These are phyloP conservation scores for Botia almorhae DNA, from an alignment of 2,797 vertebrate genomes.

Conservation along the genomic window DNA sequence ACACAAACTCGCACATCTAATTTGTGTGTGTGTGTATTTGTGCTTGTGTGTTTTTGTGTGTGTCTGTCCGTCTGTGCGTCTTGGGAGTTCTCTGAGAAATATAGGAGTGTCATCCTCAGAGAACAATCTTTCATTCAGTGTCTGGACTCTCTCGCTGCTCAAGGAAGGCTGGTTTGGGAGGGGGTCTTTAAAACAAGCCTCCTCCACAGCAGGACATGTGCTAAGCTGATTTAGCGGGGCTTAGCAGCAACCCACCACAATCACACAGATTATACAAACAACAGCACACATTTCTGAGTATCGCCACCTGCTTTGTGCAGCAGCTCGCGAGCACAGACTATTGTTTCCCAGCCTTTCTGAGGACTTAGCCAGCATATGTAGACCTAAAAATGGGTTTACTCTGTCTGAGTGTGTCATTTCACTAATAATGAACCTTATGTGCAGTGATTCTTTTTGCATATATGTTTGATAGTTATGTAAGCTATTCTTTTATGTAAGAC, in stretches of 20 bases:
- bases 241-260: slow-evolving; percentile 77
- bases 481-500: no score
- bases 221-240: slow-evolving; percentile 81
- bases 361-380: slow-evolving; percentile 43
- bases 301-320: slow-evolving; percentile 68
- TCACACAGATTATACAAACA: slow-evolving; percentile 79
- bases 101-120: slow-evolving; percentile 42
- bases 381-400: slow-evolving; percentile 11
- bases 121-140: slow-evolving; percentile 56
- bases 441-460: not conserved
- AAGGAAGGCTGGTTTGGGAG: slow-evolving; percentile 62
- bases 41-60: slow-evolving; percentile 15
- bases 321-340: slow-evolving; percentile 64
- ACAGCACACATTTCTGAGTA: slow-evolving; percentile 75
- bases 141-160: slow-evolving; percentile 52
- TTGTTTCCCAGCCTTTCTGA: slow-evolving; percentile 49
- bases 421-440: not conserved
- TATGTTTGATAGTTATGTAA: not conserved
- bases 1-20: not conserved
- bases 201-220: slow-evolving; percentile 81
- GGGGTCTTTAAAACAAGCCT: slow-evolving; percentile 76
- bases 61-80: slow-evolving; percentile 36
- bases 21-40: slow-evolving; percentile 3
- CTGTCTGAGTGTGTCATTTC: slow-evolving; percentile 15
- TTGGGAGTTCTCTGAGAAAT: slow-evolving; percentile 22